Conservation (phyloP, 2,888 invertebrate genomes). For the Charanyca ferruginea region DNA sequence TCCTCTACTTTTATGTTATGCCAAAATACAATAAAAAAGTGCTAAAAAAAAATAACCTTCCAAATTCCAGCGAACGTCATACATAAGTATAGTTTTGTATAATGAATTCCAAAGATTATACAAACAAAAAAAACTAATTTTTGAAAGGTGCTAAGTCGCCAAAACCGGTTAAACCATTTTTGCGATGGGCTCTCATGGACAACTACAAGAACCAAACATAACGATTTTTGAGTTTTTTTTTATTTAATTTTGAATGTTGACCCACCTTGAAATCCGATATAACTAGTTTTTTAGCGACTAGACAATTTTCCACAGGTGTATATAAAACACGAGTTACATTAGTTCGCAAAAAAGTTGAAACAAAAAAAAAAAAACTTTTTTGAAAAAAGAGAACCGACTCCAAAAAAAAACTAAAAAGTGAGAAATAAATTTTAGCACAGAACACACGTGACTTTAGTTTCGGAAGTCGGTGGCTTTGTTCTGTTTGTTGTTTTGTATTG, state of each 20-base stretch:
- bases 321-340: neutral
- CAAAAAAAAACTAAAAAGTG: no score
- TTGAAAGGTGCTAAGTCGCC: constrained; percentile 14
- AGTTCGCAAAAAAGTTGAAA: neutral
- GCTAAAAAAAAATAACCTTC: neutral
- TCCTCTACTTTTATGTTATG: no score
- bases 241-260: neutral
- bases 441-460: no score
- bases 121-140: neutral
- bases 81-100: neutral
- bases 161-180: constrained; percentile 26
- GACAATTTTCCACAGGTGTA: neutral
- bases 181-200: constrained; percentile 20
- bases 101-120: neutral
- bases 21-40: no score
- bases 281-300: constrained; percentile 12
- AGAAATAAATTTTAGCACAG: no score
- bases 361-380: no score
- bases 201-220: constrained; percentile 17
- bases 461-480: no score
- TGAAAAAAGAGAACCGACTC: no score
- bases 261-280: constrained; percentile 2
- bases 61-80: neutral
- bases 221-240: neutral
- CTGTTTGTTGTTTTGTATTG: no score